These are phyloP conservation scores for Nycticryphes semicollaris DNA, from an alignment of 2,113 vertebrate species.

Conservation along the genomic window DNA sequence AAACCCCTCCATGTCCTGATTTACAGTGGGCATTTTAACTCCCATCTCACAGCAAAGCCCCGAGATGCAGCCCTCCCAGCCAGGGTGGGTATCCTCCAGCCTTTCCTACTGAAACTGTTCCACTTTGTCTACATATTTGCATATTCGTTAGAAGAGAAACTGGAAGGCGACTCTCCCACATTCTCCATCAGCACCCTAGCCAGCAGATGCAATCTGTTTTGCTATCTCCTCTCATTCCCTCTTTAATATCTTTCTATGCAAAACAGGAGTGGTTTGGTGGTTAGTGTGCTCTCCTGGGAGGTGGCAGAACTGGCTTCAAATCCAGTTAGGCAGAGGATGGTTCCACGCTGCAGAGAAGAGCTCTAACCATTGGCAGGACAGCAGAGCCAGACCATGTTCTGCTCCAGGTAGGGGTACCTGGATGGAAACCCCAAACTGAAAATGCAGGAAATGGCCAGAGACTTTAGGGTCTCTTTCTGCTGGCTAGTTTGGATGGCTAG, in stretches of 20 bases:
- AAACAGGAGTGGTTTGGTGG: conserved; percentile 32
- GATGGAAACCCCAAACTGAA: not conserved
- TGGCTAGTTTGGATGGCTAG: not conserved
- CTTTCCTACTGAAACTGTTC: not conserved
- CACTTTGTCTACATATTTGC: not conserved
- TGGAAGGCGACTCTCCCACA: not conserved
- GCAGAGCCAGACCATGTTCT: not conserved
- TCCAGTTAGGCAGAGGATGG: not conserved
- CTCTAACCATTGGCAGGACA: not conserved
- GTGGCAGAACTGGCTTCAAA: conserved; percentile 34
- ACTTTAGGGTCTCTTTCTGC: not conserved
- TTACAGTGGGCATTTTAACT: not conserved
- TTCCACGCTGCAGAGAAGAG: not conserved
- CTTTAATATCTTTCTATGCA: conserved; percentile 16
- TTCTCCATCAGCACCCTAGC: not conserved
- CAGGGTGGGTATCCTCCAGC: not conserved
- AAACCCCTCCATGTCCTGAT: not conserved
- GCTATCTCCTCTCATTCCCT: not conserved
- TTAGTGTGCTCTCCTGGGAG: not conserved
- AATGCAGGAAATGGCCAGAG: not conserved
- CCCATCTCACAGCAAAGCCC: not conserved
- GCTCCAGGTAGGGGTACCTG: not conserved
- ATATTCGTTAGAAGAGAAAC: conserved; percentile 8
- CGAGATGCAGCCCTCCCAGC: not conserved
- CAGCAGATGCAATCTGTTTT: conserved; percentile 31